Base-by-base conservation (phyloP, 2,113 vertebrate species). In the Nestor notabilis region DNA sequence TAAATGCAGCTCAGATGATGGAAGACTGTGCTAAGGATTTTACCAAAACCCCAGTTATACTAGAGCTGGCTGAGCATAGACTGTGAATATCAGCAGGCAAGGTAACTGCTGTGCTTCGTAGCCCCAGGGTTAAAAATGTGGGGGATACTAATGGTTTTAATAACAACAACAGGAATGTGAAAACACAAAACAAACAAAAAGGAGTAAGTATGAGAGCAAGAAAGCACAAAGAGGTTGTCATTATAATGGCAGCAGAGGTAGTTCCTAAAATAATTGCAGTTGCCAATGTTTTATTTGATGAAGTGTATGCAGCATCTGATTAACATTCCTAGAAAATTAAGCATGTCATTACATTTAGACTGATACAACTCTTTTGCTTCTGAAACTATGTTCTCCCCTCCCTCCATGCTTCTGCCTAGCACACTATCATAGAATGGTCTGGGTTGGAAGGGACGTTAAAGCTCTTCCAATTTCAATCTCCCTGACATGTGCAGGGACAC, bases 201-300 rank as follows among this genome's bases (percentile, higher is more conserved):
- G 16, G 35, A 72, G 0, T 55, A 63, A 83, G 31, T 53, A 28
- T 63, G 25, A 81, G 16, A 60, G 18, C 23, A 53, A 66, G 70
- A 88, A 83, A 69, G 44, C 31, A 39, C 14, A 20, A 31, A 58
- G 53, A 53, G 31, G 28, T 53, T 47, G 27, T n/a, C n/a, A 12
- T 71, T 87, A 19, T 75, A 23, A 18, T n/a, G 77, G 46, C 24
- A 71, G 50, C 29, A 74, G 81, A 77, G 35, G 7, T 13, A 29
- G 70, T 72, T 84, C 24, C 17, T 41, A 72, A 93, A 90, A 53
- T 90, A 86, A 92, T 89, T 83, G 87, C 91, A 82, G 87, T 91
- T 90, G 90, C 72, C 89, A 91, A 27, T 95, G 78, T 96, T 97
- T 95, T 85, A 56, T 89, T 95, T 96, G 86, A 89, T 78, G 85